Evolutionary conservation across 1,140 invertebrate genomes (phyloP), one percentile per base, ranked within the genome.

Genomic region (Planococcus citri): DNA sequence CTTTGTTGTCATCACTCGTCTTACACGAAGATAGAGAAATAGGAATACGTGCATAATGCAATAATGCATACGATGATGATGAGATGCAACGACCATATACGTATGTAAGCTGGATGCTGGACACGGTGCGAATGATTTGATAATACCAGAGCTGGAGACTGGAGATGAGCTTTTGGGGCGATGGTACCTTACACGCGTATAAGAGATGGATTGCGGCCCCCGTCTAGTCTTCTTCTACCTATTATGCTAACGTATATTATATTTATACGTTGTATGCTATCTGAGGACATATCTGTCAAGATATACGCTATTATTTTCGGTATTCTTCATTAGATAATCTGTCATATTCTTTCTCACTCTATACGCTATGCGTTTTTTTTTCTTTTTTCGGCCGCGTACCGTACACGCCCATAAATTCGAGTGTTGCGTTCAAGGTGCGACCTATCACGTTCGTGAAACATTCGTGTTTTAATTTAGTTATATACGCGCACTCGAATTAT

Each of bases 391-490:
- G 10, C 22, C 1, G 10, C 24, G 2, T 2, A 10, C 24, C 3
- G 60, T 64, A 22, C 60, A 64, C 60, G 60, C 60, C 60, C 22
- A 64, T 64, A 10, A 25, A 27, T 64, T 64, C 60, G 60, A 24
- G 20, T 64, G 22, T 64, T 33, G 29, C 12, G 29, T 64, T 64
- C 60, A 64, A 64, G 60, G 60, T 25, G 60, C 60, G 60, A 64
- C 60, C 22, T 64, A 64, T 64, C 60, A 64, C 60, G 60, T 27
- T 64, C 22, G 25, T 64, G 20, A 64, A 64, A 64, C 25, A 27
- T 64, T 64, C 60, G 60, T 27, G 25, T 64, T 64, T 64, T 64
- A 64, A 64, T 64, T 64, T 64, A 64, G 60, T 64, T 24, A 64
- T 51, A 51, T 51, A 51, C 41, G 41, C 14, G 33, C 17, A 51